Evolutionary conservation across 2,888 invertebrate genomes (phyloP).

Genomic region (Hydrotaea cyrtoneurina): DNA sequence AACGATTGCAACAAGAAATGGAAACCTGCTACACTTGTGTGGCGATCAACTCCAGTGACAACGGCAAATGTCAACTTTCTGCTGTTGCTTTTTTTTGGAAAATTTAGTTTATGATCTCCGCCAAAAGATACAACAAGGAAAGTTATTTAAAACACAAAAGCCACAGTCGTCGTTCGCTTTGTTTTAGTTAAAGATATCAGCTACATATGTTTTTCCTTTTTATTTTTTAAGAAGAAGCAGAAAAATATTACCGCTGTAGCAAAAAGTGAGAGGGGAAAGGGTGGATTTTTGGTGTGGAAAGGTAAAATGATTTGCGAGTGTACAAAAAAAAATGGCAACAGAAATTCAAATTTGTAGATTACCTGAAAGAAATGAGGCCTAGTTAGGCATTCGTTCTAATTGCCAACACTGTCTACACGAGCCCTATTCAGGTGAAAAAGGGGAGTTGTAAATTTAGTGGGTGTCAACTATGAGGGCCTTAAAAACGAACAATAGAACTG

Average conservation of each 20-base stretch:
- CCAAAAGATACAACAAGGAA: constrained; percentile 30
- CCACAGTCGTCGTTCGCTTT: not conserved
- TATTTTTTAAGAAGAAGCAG: constrained; percentile 12
- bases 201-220: not conserved
- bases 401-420: too few species aligned
- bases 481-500: too few species aligned
- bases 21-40: constrained; percentile 31
- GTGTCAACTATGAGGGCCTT: too few species aligned
- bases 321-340: too few species aligned
- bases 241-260: not conserved
- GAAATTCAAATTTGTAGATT: too few species aligned
- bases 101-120: constrained; percentile 18
- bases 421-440: too few species aligned
- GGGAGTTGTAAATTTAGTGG: too few species aligned
- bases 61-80: constrained; percentile 34
- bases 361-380: too few species aligned
- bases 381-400: too few species aligned
- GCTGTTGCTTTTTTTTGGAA: not conserved
- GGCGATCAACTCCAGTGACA: not conserved
- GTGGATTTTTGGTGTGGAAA: not conserved
- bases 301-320: too few species aligned
- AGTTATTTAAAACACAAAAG: constrained; percentile 7
- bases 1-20: constrained; percentile 24
- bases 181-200: constrained; percentile 16
- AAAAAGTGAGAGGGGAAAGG: not conserved